Base-by-base conservation (phyloP, 2,113 vertebrate genomes). In the Dasyurus viverrinus region DNA sequence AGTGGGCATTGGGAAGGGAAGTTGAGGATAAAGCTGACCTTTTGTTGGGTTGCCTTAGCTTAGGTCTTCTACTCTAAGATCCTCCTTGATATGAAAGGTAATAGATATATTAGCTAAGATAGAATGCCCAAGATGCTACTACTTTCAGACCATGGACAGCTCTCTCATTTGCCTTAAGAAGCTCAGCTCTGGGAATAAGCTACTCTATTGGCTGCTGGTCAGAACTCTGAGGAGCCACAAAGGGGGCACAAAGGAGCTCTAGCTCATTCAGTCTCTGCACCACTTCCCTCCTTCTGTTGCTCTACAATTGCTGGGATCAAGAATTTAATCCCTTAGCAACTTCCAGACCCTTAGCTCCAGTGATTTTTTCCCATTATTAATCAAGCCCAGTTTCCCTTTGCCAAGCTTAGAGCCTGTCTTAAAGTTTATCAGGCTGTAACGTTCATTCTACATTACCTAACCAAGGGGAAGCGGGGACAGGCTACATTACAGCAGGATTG, bases 391-490 rank as follows among this genome's bases (percentile, higher is more conserved):
- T 93, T 97, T 93, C n/a, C 95, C 76, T 2, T 16, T 96, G 91
- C 55, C 95, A 93, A 93, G 92, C 57, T 94, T 57, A 54, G n/a
- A 90, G 93, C 95, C 57, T 24, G 0, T 94, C 48, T 95, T 89
- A 97, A 97, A 94, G 89, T 95, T 93, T 0, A 95, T 27, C 2
- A 0, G 95, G 92, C 90, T 93, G 42, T 95, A 94, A 96, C 92
- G 94, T 97, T 98, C 89, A 98, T 97, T 95, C 94, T 94, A 95
- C 91, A 93, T 95, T 96, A 93, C 27, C 48, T 94, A 89, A 52
- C 68, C 68, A 89, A 53, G 23, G 1, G 94, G 55, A 84, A 89
- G 52, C 27, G 93, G 91, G 92, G 96, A 93, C 57, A 89, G 27
- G n/a, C 89, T 96, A 90, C 76, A 19, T 97, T 97, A 68, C 60